These are phyloP conservation scores for Megalops atlanticus DNA, from an alignment of 2,113 vertebrate species.

Conservation along the genomic window DNA sequence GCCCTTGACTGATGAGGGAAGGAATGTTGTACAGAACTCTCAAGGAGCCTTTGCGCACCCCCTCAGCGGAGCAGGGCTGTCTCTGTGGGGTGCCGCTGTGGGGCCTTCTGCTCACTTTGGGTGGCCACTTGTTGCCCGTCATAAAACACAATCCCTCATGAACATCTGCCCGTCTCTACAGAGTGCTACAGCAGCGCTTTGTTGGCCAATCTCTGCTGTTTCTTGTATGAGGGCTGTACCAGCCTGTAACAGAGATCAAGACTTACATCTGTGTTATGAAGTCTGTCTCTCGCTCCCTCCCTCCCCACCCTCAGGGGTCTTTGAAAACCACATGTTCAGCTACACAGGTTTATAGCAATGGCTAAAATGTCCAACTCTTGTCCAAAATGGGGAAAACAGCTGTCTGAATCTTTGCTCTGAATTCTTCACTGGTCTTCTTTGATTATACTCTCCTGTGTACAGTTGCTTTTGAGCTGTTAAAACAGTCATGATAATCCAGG, in stretches of 20 bases:
- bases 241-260: not conserved
- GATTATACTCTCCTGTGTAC: constrained; percentile 47
- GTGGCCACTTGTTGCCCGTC: not conserved
- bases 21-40: not conserved
- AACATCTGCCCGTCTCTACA: not conserved
- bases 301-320: constrained; percentile 7
- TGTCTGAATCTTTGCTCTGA: constrained; percentile 28
- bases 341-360: constrained; percentile 12
- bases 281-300: not conserved
- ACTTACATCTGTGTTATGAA: not conserved
- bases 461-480: constrained; percentile 27
- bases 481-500: not conserved
- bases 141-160: not conserved
- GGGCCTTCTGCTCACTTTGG: not conserved
- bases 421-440: constrained; percentile 27
- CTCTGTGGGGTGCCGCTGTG: not conserved
- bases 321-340: constrained; percentile 27
- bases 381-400: constrained; percentile 43
- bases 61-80: not conserved
- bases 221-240: not conserved
- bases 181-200: not conserved
- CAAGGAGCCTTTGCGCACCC: not conserved
- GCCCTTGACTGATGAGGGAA: constrained; percentile 10
- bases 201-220: not conserved
- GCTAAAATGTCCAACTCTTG: constrained; percentile 7